Evolutionary conservation across 2,113 vertebrate species (phyloP), one percentile per base, ranked within the genome.

Genomic region (Syrmaticus mikado): DNA sequence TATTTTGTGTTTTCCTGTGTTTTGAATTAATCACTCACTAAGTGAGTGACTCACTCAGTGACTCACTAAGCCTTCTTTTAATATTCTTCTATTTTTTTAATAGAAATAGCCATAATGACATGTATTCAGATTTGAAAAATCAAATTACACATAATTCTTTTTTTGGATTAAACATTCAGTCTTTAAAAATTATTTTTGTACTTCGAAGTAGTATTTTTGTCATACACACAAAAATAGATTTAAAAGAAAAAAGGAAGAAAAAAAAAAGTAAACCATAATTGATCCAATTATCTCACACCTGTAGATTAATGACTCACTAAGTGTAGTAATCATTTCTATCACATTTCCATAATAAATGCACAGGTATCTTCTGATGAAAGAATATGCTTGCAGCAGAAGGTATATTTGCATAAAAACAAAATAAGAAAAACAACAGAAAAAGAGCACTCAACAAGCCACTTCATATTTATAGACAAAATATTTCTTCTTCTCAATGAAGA

Each of bases 401-500:
- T 55, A 17, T 72, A 24, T 36, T 36, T 58, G 57, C 57, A 5
- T n/a, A 34, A n/a, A 58, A 58, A 34, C n/a, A 34, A 58, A 45
- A 45, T 45, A 58, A 34, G 32, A 22, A 21, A 34, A 60, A 48
- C 21, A 21, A 48, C 21, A 21, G 5, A 22, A 22, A 48, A 48
- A 48, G 20, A 48, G 14, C 22, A 48, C 20, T 48, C 24, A 25
- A 25, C 50, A 52, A 52, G 25, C 24, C 11, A 52, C n/a, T 0
- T 90, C 38, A 32, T 43, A 30, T 67, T 94, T 79, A 89, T 27
- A 74, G 46, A 21, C 1, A 50, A 84, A 70, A 79, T 61, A 84
- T 87, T 87, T 92, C 46, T 71, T 82, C 32, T 36, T 50, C 7
- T 81, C n/a, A 66, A 57, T 67, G 75, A 86, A 88, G 20, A 85